These are phyloP conservation scores for Meloidogyne exigua DNA, from an alignment of 1,140 invertebrate species.

Conservation along the genomic window DNA sequence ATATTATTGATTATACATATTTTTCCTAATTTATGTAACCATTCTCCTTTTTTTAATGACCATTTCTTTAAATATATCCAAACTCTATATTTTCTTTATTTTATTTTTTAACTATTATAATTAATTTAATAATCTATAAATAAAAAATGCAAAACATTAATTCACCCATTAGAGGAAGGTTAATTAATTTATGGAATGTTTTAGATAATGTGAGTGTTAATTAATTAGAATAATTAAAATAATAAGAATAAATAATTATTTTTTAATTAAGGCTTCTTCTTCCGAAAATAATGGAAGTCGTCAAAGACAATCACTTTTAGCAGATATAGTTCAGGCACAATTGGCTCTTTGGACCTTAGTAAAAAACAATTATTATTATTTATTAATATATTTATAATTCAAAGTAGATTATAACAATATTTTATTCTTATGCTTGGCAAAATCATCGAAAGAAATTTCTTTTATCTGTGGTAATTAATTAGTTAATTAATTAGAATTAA, in stretches of 20 bases:
- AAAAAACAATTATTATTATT: not conserved
- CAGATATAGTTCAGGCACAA: conserved; percentile 50
- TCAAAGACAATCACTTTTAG: conserved; percentile 37
- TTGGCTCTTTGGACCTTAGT: conserved; percentile 50
- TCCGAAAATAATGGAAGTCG: conserved; percentile 41
- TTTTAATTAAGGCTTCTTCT: conserved; percentile 40
- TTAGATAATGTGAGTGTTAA: conserved; percentile 4
- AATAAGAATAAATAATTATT: not conserved
- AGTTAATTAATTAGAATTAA: conserved; percentile 13
- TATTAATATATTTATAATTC: not conserved
- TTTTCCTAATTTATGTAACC: too few species aligned
- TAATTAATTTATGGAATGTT: conserved; percentile 1
- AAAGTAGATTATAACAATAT: conserved; percentile 22
- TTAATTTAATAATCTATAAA: not conserved
- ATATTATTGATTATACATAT: too few species aligned
- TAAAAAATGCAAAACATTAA: conserved; percentile 6
- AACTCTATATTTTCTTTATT: too few species aligned
- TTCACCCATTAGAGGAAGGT: not conserved
- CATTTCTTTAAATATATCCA: too few species aligned
- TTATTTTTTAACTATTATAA: not conserved
- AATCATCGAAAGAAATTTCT: conserved; percentile 54
- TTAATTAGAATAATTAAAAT: conserved; percentile 25
- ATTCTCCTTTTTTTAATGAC: too few species aligned
- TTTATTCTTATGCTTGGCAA: conserved; percentile 52
- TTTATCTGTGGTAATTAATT: conserved; percentile 40